These are phyloP conservation scores for Yponomeuta evonymella DNA, from an alignment of 2,888 invertebrate species.

Conservation along the genomic window DNA sequence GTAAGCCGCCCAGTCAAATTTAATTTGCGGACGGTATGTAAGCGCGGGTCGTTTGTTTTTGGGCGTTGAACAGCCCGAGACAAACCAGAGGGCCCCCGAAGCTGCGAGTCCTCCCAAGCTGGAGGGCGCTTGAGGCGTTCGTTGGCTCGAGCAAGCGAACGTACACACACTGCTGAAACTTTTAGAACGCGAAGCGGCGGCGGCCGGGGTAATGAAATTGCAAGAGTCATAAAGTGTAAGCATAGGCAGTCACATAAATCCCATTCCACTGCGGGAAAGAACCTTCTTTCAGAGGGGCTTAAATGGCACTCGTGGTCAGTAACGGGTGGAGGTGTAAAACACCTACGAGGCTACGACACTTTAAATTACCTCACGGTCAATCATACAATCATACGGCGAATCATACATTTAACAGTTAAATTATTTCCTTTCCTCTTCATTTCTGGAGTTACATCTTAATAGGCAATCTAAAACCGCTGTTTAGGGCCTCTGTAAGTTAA, in stretches of 20 bases:
- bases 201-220: constrained; percentile 49
- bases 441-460: too few species aligned
- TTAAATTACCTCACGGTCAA: too few species aligned
- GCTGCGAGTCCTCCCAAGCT: constrained; percentile 39
- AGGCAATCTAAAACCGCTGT: background rate
- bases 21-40: constrained; percentile 12
- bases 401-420: too few species aligned
- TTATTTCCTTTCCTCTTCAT: too few species aligned
- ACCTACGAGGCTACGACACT: too few species aligned
- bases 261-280: too few species aligned
- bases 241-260: background rate
- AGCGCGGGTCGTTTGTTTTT: constrained; percentile 48
- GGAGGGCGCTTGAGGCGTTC: constrained; percentile 55
- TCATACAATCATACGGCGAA: too few species aligned
- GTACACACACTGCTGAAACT: constrained; percentile 72
- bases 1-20: background rate
- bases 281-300: too few species aligned
- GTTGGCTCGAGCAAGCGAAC: constrained; percentile 52
- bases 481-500: background rate
- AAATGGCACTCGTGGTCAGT: too few species aligned
- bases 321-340: too few species aligned
- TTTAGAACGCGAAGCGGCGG: constrained; percentile 57
- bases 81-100: constrained; percentile 47
- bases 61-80: constrained; percentile 50
- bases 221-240: constrained; percentile 35